Conservation (phyloP, 2,888 invertebrate genomes). For the Petrolisthes manimaculis region DNA sequence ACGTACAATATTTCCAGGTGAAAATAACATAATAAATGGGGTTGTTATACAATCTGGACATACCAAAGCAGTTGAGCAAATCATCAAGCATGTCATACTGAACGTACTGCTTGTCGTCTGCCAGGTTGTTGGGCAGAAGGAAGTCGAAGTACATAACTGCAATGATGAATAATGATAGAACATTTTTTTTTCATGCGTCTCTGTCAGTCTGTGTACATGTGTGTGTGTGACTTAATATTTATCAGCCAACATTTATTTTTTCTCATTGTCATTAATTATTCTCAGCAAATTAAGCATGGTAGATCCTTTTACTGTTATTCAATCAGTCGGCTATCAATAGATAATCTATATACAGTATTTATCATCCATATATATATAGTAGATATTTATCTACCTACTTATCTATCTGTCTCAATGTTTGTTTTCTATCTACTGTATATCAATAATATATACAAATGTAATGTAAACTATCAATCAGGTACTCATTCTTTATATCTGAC, state of each 20-base stretch:
- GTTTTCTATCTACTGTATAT: neutral
- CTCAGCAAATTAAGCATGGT: too few species aligned
- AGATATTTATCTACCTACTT: conserved; percentile 12
- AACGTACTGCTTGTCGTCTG: conserved; percentile 9
- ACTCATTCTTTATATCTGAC: neutral
- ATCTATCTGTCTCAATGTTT: neutral
- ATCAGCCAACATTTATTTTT: too few species aligned
- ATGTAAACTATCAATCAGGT: neutral
- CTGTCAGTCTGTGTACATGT: too few species aligned
- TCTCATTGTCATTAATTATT: too few species aligned
- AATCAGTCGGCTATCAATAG: too few species aligned
- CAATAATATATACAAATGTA: neutral
- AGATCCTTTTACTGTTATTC: too few species aligned
- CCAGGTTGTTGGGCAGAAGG: neutral
- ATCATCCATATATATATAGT: neutral
- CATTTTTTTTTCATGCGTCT: too few species aligned
- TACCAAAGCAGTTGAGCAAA: conserved; percentile 37
- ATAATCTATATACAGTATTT: too few species aligned
- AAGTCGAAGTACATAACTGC: conserved; percentile 42
- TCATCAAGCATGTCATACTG: conserved; percentile 33
- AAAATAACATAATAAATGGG: neutral
- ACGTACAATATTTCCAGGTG: neutral
- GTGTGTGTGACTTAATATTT: too few species aligned
- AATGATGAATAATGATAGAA: neutral
- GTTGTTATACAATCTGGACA: neutral